Percentiles rank a stretch among this genome's conserved stretches.
Evolutionary conservation across 2,888 invertebrate genomes (phyloP).

Genomic region (Priapulus caudatus): DNA sequence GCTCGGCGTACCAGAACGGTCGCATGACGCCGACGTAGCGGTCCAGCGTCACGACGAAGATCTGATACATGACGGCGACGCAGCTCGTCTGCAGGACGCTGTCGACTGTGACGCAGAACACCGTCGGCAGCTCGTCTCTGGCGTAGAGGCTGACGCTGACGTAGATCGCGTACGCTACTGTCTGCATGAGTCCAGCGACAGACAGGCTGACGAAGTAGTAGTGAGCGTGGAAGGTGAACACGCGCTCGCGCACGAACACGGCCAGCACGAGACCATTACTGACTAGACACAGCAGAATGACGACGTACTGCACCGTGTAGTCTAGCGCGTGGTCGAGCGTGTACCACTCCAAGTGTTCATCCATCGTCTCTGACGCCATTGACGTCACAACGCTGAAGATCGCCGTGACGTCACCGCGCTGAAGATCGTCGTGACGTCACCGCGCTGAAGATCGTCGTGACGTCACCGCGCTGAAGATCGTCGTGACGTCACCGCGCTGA

Average conservation of each 20-base stretch:
- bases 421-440: too few relatives aligned
- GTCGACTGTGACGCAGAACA: too few relatives aligned
- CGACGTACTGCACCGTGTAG: neutral
- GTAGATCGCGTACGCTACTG: neutral
- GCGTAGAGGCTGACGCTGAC: neutral
- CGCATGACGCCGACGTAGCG: neutral
- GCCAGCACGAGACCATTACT: neutral
- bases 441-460: too few relatives aligned
- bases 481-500: too few relatives aligned
- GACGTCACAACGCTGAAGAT: too few relatives aligned
- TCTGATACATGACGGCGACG: neutral
- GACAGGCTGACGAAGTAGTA: neutral
- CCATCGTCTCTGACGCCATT: too few relatives aligned
- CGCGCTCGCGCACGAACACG: neutral
- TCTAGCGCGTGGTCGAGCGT: neutral
- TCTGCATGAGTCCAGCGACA: neutral
- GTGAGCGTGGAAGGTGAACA: neutral
- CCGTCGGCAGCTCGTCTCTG: neutral
- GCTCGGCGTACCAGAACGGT: neutral
- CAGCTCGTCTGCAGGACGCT: neutral
- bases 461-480: too few relatives aligned
- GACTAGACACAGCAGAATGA: neutral
- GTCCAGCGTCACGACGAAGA: conserved; percentile 1
- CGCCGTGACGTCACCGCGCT: too few relatives aligned
- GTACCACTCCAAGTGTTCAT: too few relatives aligned